phyloP scores from a whole-genome alignment of 2,797 vertebrate species.

The Oceanodroma leucorhoa region DNA sequence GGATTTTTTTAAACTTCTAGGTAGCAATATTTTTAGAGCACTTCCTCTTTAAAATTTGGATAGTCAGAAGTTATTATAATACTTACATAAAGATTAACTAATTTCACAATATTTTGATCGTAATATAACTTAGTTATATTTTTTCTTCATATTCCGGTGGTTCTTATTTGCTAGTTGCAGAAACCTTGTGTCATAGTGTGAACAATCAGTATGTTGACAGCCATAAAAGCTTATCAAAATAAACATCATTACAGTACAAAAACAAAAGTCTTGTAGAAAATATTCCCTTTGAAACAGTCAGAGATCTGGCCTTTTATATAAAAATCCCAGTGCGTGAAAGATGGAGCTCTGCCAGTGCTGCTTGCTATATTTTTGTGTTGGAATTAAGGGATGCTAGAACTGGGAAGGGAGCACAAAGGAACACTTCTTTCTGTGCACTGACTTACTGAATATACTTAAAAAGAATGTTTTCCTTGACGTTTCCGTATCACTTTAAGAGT shows the following conservation, averaged over 20 bases:
- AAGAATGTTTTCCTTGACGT: background rate
- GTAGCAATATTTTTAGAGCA: background rate
- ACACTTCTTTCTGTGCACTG: background rate
- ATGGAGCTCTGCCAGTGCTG: background rate
- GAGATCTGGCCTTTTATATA: background rate
- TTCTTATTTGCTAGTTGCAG: background rate
- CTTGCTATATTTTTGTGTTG: background rate
- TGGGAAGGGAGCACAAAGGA: background rate
- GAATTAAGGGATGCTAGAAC: background rate
- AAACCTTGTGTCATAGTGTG: background rate
- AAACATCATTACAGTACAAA: background rate
- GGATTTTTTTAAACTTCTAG: background rate
- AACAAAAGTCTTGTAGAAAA: background rate
- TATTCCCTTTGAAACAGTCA: conserved; percentile 17
- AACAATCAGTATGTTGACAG: background rate
- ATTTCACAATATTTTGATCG: background rate
- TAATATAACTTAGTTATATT: background rate
- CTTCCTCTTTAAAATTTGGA: background rate
- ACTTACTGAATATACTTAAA: background rate
- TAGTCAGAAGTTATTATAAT: background rate
- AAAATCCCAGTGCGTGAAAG: background rate
- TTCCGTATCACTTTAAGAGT: background rate
- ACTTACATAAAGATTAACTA: background rate
- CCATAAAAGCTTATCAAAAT: conserved; percentile 7
- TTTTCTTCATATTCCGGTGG: background rate